Conservation (phyloP, 64 coral and sea anemone genomes). For the Dendronephthya gigantea region DNA sequence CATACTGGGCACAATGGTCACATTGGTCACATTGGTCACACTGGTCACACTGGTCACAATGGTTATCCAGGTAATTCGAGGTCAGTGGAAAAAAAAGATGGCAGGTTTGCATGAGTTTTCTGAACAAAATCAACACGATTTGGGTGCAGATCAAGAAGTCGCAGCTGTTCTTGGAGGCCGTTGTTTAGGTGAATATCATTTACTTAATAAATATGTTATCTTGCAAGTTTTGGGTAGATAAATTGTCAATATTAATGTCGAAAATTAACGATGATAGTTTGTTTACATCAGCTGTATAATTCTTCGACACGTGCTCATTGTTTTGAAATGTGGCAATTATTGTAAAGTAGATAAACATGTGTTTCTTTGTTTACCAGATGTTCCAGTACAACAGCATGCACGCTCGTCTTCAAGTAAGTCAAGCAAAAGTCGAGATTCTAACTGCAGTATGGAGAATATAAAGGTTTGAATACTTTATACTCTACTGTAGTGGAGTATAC, state of each 20-base stretch:
- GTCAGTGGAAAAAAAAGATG: neutral
- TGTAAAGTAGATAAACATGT: neutral
- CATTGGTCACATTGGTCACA: too few relatives aligned
- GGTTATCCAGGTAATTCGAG: too few relatives aligned
- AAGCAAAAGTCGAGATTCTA: neutral
- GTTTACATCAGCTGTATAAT: neutral
- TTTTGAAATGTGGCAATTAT: neutral
- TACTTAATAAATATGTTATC: too few relatives aligned
- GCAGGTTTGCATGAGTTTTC: neutral
- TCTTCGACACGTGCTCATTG: neutral
- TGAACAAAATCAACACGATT: conserved; percentile 6
- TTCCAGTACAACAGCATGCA: neutral
- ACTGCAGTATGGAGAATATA: neutral
- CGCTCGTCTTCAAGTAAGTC: neutral
- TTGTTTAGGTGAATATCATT: neutral
- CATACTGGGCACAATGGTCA: too few relatives aligned
- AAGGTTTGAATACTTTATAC: neutral
- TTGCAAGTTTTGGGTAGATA: neutral
- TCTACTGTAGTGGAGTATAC: neutral
- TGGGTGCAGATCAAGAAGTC: conserved; percentile 1
- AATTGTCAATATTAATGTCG: too few relatives aligned
- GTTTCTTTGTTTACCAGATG: neutral
- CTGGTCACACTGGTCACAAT: too few relatives aligned
- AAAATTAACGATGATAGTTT: too few relatives aligned
- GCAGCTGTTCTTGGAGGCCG: conserved; percentile 1